Evolutionary conservation across 2,888 invertebrate genomes (phyloP).

Genomic region (Eueremaeus valkanovi): DNA sequence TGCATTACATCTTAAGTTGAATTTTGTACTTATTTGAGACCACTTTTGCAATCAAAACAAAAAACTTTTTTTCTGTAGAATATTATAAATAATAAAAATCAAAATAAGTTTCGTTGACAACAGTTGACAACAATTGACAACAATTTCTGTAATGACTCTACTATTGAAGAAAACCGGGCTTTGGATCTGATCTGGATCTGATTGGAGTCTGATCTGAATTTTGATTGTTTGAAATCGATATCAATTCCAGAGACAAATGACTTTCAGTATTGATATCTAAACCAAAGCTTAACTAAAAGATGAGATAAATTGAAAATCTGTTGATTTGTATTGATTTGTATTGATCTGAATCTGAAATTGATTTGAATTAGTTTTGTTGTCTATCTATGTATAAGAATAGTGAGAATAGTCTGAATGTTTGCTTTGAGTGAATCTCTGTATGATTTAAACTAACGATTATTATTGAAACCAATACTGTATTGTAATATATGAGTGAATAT

Average conservation of each 20-base stretch:
- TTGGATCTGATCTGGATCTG: no score
- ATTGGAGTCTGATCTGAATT: no score
- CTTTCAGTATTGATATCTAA: no score
- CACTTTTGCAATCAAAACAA: conserved; percentile 5
- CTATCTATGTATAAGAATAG: no score
- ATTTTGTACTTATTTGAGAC: conserved; percentile 28
- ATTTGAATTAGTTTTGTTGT: not conserved
- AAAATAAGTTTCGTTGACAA: no score
- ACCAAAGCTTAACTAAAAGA: no score
- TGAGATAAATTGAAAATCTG: no score
- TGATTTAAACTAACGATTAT: not conserved
- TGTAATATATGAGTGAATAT: conserved; percentile 12
- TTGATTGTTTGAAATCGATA: no score
- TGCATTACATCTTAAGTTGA: conserved; percentile 24
- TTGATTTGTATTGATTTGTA: not conserved
- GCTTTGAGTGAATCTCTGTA: conserved; percentile 2
- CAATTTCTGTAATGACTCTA: no score
- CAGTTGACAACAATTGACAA: no score
- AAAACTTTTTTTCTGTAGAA: not conserved
- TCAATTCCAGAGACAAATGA: no score
- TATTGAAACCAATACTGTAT: conserved; percentile 12
- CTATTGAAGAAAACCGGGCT: no score
- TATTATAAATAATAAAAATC: not conserved
- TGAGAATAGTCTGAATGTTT: not conserved
- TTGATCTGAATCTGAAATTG: not conserved